These are phyloP conservation scores for Agelas oroides DNA, from an alignment of 37 sponge, comb jelly and placozoan species.

Conservation along the genomic window DNA sequence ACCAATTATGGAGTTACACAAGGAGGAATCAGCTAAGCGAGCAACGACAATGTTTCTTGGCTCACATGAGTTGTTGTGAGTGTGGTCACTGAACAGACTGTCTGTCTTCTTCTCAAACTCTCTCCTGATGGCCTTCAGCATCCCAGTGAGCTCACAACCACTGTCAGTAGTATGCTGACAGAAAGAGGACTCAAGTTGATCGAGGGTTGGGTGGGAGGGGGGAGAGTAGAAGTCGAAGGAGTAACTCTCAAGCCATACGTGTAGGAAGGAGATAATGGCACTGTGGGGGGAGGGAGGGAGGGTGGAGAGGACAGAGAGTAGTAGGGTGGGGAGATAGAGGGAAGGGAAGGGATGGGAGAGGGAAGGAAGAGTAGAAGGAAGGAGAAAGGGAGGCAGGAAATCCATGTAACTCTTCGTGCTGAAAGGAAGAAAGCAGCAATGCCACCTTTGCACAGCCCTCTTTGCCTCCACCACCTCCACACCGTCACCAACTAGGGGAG, in stretches of 20 bases:
- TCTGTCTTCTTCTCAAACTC: background rate
- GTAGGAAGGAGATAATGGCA: slow-evolving; percentile 53
- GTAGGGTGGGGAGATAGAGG: background rate
- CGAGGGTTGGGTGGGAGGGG: slow-evolving; percentile 14
- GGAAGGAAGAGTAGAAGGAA: no score
- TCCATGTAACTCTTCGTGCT: no score
- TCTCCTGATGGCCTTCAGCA: background rate
- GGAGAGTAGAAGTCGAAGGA: slow-evolving; percentile 39
- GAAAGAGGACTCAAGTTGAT: slow-evolving; percentile 12
- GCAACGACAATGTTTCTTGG: no score
- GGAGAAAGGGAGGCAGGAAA: no score
- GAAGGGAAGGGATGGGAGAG: background rate
- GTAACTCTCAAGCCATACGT: slow-evolving; percentile 80
- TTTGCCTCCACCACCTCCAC: no score
- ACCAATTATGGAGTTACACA: no score
- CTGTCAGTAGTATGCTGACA: no score
- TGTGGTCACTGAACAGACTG: background rate
- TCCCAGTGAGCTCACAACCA: background rate
- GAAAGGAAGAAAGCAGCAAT: background rate
- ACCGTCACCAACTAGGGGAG: no score
- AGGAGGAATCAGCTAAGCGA: no score
- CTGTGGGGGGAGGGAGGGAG: slow-evolving; percentile 5
- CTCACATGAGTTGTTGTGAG: no score
- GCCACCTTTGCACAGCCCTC: no score
- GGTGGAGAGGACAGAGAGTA: background rate